These are phyloP conservation scores for Sympetrum striolatum DNA, from an alignment of 2,888 invertebrate genomes.

Conservation along the genomic window DNA sequence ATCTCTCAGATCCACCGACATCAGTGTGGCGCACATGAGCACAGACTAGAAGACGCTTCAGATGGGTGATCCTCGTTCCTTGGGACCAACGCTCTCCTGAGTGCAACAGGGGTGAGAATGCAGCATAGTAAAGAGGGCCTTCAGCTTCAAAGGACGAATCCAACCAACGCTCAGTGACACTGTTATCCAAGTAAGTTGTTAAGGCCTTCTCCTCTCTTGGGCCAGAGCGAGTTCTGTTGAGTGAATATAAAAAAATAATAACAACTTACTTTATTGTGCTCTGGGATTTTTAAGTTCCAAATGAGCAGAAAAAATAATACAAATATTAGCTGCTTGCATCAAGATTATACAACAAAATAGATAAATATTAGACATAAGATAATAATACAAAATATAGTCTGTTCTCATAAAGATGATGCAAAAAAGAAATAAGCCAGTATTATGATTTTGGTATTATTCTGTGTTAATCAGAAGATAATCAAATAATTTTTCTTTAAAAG, in stretches of 20 bases:
- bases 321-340: no score
- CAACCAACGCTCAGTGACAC: conserved; percentile 70
- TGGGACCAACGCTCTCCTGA: conserved; percentile 59
- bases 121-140: conserved; percentile 87
- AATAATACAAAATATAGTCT: no score
- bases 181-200: conserved; percentile 72
- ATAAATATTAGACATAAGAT: no score
- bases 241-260: conserved; percentile 40
- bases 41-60: conserved; percentile 77
- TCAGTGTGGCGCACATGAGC: conserved; percentile 77
- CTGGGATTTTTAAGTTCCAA: no score
- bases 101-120: conserved; percentile 80
- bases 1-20: conserved; percentile 66
- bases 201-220: conserved; percentile 81
- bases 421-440: no score
- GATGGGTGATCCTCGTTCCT: conserved; percentile 65
- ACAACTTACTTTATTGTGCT: no score
- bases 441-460: no score
- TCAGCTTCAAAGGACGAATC: conserved; percentile 90
- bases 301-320: no score
- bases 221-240: conserved; percentile 72
- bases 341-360: no score
- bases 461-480: no score
- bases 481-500: no score
- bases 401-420: no score